Conservation (phyloP, 2,888 invertebrate species). For the Ennomos fuscantarius region DNA sequence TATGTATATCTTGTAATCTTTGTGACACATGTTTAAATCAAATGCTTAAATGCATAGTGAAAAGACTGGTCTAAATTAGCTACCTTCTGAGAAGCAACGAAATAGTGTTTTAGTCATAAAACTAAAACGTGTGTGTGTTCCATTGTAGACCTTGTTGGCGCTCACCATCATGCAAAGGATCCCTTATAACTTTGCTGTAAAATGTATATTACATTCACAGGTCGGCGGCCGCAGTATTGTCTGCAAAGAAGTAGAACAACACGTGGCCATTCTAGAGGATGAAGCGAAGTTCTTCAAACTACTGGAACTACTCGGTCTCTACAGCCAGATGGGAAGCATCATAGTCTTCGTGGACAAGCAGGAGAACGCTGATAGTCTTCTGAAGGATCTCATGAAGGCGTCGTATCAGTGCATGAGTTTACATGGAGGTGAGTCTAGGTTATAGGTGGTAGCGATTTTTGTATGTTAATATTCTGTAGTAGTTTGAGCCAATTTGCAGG, state of each 20-base stretch:
- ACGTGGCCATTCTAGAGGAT: constrained; percentile 96
- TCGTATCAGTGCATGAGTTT: constrained; percentile 98
- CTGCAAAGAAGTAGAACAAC: constrained; percentile 98
- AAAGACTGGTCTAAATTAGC: no score
- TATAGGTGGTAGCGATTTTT: not conserved
- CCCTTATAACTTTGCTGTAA: not conserved
- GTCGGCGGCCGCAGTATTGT: constrained; percentile 98
- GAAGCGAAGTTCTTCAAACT: constrained; percentile 99
- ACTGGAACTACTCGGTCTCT: constrained; percentile 97
- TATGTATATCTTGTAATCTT: no score
- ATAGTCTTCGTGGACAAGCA: constrained; percentile 99
- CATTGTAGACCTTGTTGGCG: no score
- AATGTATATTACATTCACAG: constrained; percentile 43
- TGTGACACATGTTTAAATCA: no score
- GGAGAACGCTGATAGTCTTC: constrained; percentile 96
- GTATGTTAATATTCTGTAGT: not conserved
- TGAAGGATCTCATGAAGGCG: constrained; percentile 98
- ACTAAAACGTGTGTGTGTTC: no score
- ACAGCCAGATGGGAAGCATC: constrained; percentile 96
- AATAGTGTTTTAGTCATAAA: no score
- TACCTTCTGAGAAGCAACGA: no score
- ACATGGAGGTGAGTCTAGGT: constrained; percentile 90
- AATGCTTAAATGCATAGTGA: no score
- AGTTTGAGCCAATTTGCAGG: not conserved
- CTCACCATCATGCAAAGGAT: no score